Base-by-base conservation (phyloP, 2,888 invertebrate genomes). In the Aporophyla nigra region DNA sequence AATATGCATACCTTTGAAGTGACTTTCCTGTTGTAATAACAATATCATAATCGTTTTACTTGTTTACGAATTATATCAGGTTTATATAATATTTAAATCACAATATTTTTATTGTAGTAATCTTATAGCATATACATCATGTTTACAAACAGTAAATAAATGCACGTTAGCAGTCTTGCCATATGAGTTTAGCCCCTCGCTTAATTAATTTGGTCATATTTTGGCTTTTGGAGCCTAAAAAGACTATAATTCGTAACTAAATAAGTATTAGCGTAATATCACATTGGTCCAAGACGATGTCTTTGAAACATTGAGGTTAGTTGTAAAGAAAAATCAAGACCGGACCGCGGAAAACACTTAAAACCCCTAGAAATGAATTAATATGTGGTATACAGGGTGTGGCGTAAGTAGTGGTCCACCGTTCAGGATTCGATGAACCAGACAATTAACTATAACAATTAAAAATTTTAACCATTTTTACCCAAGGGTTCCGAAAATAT, bases 61-160 rank as follows among this genome's bases (percentile, higher is more conserved):
- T 83, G 68, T 83, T 72, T 78, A 72, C 65, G 24, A 46, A 69
- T 40, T 74, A 43, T 70, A 76, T 59, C 78, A 69, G 43, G 43
- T 46, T 51, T 33, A 62, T 46, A 33, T 40, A 33, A n/a, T 53
- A 74, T 74, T 65, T 46, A 56, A 82, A 67, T 73, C 12, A 59
- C 49, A 83, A 71, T 74, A 74, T 61, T 83, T 66, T 78, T 2
- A 53, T 66, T 58, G 58, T 54, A 21, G 27, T 62, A 69, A 65
- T 71, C 46, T 71, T 80, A 67, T 43, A 54, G 54, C 12, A 33
- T 10, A 46, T 5, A 46, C 53, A 72, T 69, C 66, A 71, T 80
- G 16, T 80, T 80, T 80, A 75, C 58, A n/a, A 43, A 43, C 71
- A 53, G 51, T 40, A 63, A 63, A 51, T 40, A n/a, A 46, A 46